Base-by-base conservation (phyloP, 35 echinoderm and acorn worm genomes). In the Lytechinus pictus region DNA sequence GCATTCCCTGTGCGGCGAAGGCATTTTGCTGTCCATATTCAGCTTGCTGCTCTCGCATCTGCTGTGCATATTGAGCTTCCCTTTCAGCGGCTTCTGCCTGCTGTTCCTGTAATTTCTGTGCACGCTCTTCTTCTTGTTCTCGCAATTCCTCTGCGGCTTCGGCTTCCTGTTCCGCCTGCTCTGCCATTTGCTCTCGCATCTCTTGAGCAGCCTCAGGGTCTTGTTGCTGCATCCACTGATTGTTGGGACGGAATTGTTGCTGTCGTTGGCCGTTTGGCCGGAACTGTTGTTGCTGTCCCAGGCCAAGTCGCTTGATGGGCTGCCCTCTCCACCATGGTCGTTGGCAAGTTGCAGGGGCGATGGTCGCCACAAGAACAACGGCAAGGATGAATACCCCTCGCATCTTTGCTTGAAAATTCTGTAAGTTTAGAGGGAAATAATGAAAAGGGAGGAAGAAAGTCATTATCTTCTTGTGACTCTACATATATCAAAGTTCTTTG, bases 291-390 rank as follows among this genome's bases (percentile, higher is more conserved):
- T 27, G 24, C 52, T 28, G n/a, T 54, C 92, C n/a, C 92, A 1
- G 13, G 54, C 88, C 29, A 6, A 21, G 29, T 90, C 66, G 66
- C 52, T 54, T 90, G 88, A 90, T 54, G 88, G 52, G 28, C n/a
- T 79, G 88, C 3, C 52, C 52, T 90, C 53, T 93, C 92, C 54
- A 53, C 92, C 92, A 93, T 57, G 52, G 92, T 57, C 53, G 16
- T 27, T 93, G 53, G 27, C 92, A 54, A 4, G 27, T 55, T 12
- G 54, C 92, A 27, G 92, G 52, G 27, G 92, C 52, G 53, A 93
- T 21, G 92, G 52, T 54, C 14, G 92, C 92, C 54, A 93, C n/a
- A 27, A 93, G 55, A 28, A 93, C 92, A 27, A 93, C 5, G 9
- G 53, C 52, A 54, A 93, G 27, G 53, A 93, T 9, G n/a, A 93